A percentile compares a stretch with the other conserved stretches of the same genome.
phyloP scores from a whole-genome alignment of 2,113 vertebrate species.

The Capreolus pygargus region DNA sequence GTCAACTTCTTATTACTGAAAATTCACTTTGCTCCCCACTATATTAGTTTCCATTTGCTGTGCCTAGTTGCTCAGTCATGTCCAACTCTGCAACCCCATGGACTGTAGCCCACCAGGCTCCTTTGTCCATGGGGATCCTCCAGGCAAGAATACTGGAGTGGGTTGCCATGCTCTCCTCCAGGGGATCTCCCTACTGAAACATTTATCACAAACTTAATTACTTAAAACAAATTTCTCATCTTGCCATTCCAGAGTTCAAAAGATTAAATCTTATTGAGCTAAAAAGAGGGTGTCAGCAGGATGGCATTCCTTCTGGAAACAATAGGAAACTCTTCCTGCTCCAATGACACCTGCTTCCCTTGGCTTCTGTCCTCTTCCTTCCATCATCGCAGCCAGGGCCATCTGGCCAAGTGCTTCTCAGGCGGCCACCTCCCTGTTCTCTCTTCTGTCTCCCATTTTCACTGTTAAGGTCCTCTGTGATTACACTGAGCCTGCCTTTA shows the following conservation, averaged over 20 bases:
- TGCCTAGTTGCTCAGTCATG: not conserved
- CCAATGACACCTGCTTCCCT: not conserved
- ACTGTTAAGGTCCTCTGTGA: not conserved
- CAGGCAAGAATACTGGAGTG: not conserved
- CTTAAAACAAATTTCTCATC: not conserved
- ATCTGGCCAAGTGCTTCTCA: not conserved
- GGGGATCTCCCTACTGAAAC: not conserved
- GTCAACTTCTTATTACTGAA: not conserved
- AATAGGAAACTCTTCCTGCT: not conserved
- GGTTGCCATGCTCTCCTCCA: not conserved
- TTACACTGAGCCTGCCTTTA: not conserved
- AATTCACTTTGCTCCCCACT: not conserved
- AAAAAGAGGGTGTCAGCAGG: not conserved
- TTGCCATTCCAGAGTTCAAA: not conserved
- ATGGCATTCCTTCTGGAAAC: not conserved
- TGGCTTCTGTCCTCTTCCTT: not conserved
- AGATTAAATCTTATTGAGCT: not conserved
- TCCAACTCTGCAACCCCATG: not conserved
- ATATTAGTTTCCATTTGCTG: not conserved
- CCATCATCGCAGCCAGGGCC: not conserved
- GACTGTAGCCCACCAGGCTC: not conserved
- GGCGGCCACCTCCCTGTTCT: not conserved
- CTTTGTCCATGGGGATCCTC: not conserved
- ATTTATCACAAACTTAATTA: not conserved
- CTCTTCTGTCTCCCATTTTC: not conserved